Conservation (phyloP, 2,888 invertebrate species). For the Nineta flava region DNA sequence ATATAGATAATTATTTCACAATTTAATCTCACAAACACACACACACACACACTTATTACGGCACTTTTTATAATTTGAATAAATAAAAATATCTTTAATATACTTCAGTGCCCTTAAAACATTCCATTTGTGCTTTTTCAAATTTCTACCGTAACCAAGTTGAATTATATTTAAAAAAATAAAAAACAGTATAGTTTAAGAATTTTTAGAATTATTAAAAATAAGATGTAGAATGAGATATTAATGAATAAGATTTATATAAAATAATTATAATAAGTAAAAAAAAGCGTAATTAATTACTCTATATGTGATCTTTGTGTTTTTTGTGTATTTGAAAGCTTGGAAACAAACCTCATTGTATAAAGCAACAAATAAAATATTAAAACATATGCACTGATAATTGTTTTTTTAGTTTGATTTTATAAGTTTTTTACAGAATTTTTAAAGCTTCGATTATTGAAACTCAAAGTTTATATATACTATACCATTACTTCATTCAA, state of each 20-base stretch:
- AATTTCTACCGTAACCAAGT: neutral
- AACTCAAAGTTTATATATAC: no score
- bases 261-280: no score
- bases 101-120: constrained; percentile 6
- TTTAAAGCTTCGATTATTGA: no score
- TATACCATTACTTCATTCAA: no score
- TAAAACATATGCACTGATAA: neutral
- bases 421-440: no score
- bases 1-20: no score
- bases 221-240: constrained; percentile 1
- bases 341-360: neutral
- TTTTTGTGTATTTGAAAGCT: neutral
- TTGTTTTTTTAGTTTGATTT: neutral
- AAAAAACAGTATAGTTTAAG: neutral
- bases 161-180: no score
- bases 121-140: constrained; percentile 5
- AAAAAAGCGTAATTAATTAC: no score
- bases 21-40: no score
- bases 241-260: neutral
- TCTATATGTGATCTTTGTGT: neutral
- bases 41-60: no score
- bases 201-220: neutral
- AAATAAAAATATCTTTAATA: neutral
- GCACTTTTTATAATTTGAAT: no score
- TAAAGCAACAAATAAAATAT: neutral